Evolutionary conservation across 2,797 vertebrate species (phyloP).

Genomic region (Menidia menidia): DNA sequence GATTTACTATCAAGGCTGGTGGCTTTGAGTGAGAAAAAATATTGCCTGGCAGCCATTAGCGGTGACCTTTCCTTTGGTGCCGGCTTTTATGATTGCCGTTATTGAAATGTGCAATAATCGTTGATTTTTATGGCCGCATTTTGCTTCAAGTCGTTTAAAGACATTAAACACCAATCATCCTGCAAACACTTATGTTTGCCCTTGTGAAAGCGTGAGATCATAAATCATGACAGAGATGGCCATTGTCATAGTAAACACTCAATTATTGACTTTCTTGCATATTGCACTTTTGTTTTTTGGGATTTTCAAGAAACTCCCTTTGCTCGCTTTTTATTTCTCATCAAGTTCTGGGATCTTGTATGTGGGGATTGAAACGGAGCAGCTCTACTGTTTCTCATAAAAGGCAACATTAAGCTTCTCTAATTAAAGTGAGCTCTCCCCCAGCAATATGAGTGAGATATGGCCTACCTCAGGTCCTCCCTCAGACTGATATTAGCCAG

Average conservation of each 20-base stretch:
- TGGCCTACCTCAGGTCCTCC: constrained; percentile 26
- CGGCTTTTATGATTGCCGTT: constrained; percentile 57
- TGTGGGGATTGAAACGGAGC: constrained; percentile 28
- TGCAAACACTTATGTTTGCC: constrained; percentile 41
- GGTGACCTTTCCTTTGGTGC: constrained; percentile 54
- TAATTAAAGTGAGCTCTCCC: constrained; percentile 63
- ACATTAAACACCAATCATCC: constrained; percentile 27
- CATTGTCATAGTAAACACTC: constrained; percentile 19
- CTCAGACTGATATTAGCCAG: constrained; percentile 20
- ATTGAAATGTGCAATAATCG: constrained; percentile 53
- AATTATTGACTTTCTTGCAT: constrained; percentile 47
- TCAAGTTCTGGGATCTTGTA: constrained; percentile 41
- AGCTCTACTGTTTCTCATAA: constrained; percentile 45
- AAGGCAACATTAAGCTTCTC: constrained; percentile 50
- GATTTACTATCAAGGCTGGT: constrained; percentile 42
- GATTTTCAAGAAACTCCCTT: constrained; percentile 7
- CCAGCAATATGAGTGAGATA: constrained; percentile 29
- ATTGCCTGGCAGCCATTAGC: constrained; percentile 46
- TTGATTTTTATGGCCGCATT: constrained; percentile 48
- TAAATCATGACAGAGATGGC: constrained; percentile 40
- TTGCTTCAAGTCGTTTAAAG: constrained; percentile 40
- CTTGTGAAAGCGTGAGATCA: constrained; percentile 34
- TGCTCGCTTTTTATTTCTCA: constrained; percentile 28
- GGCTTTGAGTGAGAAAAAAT: constrained; percentile 49
- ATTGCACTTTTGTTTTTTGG: constrained; percentile 25